phyloP scores from a whole-genome alignment of 2,113 vertebrate genomes.

The Pipa parva region DNA sequence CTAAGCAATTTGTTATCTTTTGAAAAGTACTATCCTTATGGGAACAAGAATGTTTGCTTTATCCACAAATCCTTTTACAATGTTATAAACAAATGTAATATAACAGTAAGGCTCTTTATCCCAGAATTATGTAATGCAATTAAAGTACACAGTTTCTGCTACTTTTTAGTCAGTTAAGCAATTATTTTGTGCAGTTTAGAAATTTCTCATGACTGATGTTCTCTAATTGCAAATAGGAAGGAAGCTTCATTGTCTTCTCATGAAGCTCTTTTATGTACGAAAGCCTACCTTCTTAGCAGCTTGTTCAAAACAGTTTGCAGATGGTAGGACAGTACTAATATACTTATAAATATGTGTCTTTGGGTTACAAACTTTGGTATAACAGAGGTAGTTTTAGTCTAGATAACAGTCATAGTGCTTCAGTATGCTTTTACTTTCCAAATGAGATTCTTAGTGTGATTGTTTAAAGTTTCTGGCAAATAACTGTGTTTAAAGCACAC shows the following conservation, averaged over 20 bases:
- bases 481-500: slow-evolving; percentile 60
- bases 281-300: slow-evolving; percentile 49
- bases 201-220: slow-evolving; percentile 46
- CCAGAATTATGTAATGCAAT: slow-evolving; percentile 24
- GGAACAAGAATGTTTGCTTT: neutral
- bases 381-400: slow-evolving; percentile 48
- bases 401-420: slow-evolving; percentile 38
- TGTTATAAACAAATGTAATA: neutral
- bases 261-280: slow-evolving; percentile 49
- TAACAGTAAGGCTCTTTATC: slow-evolving; percentile 2
- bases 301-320: slow-evolving; percentile 50
- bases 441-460: slow-evolving; percentile 45
- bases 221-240: slow-evolving; percentile 48
- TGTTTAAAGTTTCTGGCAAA: slow-evolving; percentile 59
- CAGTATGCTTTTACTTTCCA: slow-evolving; percentile 51
- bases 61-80: neutral
- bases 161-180: slow-evolving; percentile 16
- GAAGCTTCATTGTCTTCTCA: slow-evolving; percentile 44
- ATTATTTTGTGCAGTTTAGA: slow-evolving; percentile 45
- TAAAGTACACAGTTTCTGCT: neutral
- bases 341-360: slow-evolving; percentile 41
- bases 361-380: slow-evolving; percentile 41
- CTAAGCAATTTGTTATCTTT: too few species aligned
- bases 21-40: too few species aligned
- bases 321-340: slow-evolving; percentile 22